Evolutionary conservation across 2,888 invertebrate species (phyloP), one percentile per base, ranked within the genome.

Genomic region (Tetanocera ferruginea): DNA sequence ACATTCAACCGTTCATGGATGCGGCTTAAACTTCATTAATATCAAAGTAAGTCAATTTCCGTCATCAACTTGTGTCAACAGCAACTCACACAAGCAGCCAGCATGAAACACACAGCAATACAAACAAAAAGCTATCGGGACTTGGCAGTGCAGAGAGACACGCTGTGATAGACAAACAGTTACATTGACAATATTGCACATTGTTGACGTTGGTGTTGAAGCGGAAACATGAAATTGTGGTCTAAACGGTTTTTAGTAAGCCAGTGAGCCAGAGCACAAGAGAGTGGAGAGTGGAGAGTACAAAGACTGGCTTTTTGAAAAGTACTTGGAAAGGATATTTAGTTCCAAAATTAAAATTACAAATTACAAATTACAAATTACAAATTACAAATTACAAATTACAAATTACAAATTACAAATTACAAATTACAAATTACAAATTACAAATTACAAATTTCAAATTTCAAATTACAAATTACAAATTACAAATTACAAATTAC

Each of bases 11-110:
- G 34, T 34, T 5, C 51, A 8, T 19, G 74, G 14, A 17, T 28
- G 57, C 51, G 60, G 67, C 37, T 69, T 72, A 83, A 82, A 84
- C 85, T 85, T 83, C 84, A 85, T 85, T 85, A 84, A 85, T 84
- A 86, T 82, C 82, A 83, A 83, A 85, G 83, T 85, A 83, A 85
- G 81, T 82, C 82, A 81, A 83, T 83, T 80, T 77, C 78, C 78
- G 72, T 52, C 75, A 52, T 31, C 55, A 31, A 67, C 25, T 67
- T 75, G 37, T 52, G 64, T 31, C 60, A 73, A 49, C 73, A 67
- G 52, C 31, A 66, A 51, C 25, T 5, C 14, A 60, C 28, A 57
- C 57, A 60, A 5, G 4, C 28, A 60, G 43, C 43, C 43, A 43
- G 14, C 11, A 43, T 43, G 43, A 3, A 11, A 43, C 43, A 43